phyloP scores from a whole-genome alignment of 2,888 invertebrate genomes.

The Metallyticus violacea region DNA sequence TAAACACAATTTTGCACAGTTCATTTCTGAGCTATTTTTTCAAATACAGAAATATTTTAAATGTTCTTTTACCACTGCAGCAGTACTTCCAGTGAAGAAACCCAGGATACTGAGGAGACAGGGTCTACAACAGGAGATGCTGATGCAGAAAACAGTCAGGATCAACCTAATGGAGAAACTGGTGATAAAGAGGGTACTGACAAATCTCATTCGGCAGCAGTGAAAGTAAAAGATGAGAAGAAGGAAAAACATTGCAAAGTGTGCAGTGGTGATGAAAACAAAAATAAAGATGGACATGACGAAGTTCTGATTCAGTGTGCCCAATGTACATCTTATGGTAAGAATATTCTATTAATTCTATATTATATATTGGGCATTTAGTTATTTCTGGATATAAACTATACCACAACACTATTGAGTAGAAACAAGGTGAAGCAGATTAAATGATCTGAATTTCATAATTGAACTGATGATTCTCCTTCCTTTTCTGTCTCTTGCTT shows the following conservation, averaged over 20 bases:
- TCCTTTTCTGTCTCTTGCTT: no score
- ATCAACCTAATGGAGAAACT: background rate
- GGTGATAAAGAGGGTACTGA: background rate
- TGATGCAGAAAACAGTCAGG: constrained; percentile 23
- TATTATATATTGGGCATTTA: no score
- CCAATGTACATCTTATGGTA: constrained; percentile 60
- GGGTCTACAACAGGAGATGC: constrained; percentile 32
- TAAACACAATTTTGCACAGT: constrained; percentile 32
- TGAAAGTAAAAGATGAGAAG: constrained; percentile 43
- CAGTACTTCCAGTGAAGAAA: constrained; percentile 49
- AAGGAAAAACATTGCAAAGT: constrained; percentile 47
- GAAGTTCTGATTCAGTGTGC: constrained; percentile 60
- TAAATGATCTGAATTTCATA: no score
- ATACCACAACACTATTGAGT: no score
- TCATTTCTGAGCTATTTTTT: background rate
- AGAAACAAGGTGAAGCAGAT: no score
- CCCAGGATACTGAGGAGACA: constrained; percentile 46
- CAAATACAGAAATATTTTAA: no score
- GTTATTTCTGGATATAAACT: no score
- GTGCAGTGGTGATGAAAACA: constrained; percentile 46
- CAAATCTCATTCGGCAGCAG: constrained; percentile 23
- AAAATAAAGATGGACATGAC: constrained; percentile 50
- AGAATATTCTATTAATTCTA: no score
- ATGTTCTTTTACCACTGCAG: constrained; percentile 35
- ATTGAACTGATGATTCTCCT: no score